Base-by-base conservation (phyloP, 2,113 vertebrate species). In the Burhinus bistriatus region DNA sequence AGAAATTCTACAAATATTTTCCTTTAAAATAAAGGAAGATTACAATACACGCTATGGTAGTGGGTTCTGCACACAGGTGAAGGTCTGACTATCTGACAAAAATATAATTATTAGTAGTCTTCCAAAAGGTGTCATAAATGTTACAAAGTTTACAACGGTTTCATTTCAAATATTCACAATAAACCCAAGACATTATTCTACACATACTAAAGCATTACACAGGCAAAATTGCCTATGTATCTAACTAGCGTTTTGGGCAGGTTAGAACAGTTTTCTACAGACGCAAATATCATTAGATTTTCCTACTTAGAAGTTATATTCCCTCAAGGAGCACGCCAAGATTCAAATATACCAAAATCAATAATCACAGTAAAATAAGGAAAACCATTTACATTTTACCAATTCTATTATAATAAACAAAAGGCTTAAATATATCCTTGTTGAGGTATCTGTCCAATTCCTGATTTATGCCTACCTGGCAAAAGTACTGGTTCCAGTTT, bases 401-500 rank as follows among this genome's bases (percentile, higher is more conserved):
- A 68, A 42, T 42, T 38, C 42, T 52, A 54, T 30, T 34, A 58
- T 4, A 70, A 70, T 9, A 79, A 65, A 32, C 10, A 40, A 49
- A 76, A 58, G 10, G 18, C 20, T 27, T 55, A 69, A 82, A 52
- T 25, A 47, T 9, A 68, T 17, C 62, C 34, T 38, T 59, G 18
- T 11, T 32, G 3, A 80, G 30, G 19, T 20, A 58, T 32, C 70
- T n/a, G n/a, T 12, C 27, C 44, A 68, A 77, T 40, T 76, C 18
- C 61, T 36, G 42, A 82, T 85, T 83, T 45, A 77, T 9, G 69
- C 97, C 98, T 97, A 99, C 99, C 99, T 98, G 98, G 98, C 95
- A 99, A 96, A 96, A 99, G 98, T 49, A 98, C 98, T 3, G 99
- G 98, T 89, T 99, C 99, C 98, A 99, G 97, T 93, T 99, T 99